Percentiles rank a stretch among this genome's conserved stretches.
phyloP scores from a whole-genome alignment of 2,797 vertebrate species.

The Glyptemys insculpta region DNA sequence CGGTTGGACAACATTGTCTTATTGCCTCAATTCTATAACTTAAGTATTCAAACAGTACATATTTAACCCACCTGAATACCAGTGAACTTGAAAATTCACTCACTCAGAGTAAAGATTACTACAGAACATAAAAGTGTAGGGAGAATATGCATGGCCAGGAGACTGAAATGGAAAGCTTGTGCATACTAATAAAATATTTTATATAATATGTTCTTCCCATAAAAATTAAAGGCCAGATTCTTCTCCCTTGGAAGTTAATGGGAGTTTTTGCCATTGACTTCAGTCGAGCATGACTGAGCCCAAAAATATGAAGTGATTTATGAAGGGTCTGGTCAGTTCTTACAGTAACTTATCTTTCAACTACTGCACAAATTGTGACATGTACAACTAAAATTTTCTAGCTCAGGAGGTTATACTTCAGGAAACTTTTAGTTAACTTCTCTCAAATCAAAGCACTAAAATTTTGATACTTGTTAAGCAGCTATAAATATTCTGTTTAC shows the following conservation, averaged over 20 bases:
- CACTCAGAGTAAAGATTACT: background rate
- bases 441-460: background rate
- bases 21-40: background rate
- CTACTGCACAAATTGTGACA: accelerated
- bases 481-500: background rate
- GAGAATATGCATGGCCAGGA: background rate
- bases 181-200: background rate
- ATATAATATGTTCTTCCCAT: background rate
- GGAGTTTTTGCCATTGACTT: background rate
- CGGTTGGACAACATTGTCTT: background rate
- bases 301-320: background rate
- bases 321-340: background rate
- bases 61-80: background rate
- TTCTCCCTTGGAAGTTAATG: background rate
- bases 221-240: background rate
- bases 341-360: background rate
- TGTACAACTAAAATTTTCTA: background rate
- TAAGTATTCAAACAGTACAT: background rate
- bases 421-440: background rate
- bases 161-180: background rate
- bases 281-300: background rate
- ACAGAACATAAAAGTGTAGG: background rate
- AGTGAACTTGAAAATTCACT: background rate
- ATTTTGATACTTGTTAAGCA: background rate
- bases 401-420: background rate